Base-by-base conservation (phyloP, 2,797 vertebrate genomes). In the Xyrichtys novacula region DNA sequence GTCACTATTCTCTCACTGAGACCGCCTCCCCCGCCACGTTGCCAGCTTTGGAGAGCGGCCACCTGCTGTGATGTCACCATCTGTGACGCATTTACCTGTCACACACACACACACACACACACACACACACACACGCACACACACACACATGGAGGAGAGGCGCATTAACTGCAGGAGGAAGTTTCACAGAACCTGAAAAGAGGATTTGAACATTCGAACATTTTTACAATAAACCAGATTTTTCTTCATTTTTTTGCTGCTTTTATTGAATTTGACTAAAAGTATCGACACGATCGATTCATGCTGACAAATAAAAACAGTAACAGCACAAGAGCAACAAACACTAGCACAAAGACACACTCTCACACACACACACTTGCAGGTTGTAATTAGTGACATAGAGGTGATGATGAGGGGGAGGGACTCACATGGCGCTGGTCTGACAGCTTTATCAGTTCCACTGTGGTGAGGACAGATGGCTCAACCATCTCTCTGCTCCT, bases 51-150 rank as follows among this genome's bases (percentile, higher is more conserved):
- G 56, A 78, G 85, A 68, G 79, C 65, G 36, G 63, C 79, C 82
- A 57, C 92, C 89, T 71, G 81, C 87, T 89, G 91, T 82, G 89
- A 91, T 89, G 84, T 89, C 85, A 91, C 87, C 89, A 89, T 91
- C 88, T 87, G 90, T 75, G 78, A 85, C 48, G 54, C 71, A 61
- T 56, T 81, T 64, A 90, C 88, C 88, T 89, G 85, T 87, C 85
- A 74, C 19, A 15, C 38, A 23, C 61, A 52, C 44, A 48, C 54
- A 47, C 56, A 57, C 56, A 49, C 62, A 46, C 47, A 63, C 66
- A 55, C n/a, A 49, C 60, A 57, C 72, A 44, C 23, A 61, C 23
- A 1, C 34, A 58, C 38, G 64, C 53, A 54, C 49, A 48, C 25
- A 67, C 25, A 38, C 34, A 58, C 48, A 48, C 43, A 8, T 1